Conservation (phyloP, 2,797 vertebrate species). For the Semaprochilodus insignis region DNA sequence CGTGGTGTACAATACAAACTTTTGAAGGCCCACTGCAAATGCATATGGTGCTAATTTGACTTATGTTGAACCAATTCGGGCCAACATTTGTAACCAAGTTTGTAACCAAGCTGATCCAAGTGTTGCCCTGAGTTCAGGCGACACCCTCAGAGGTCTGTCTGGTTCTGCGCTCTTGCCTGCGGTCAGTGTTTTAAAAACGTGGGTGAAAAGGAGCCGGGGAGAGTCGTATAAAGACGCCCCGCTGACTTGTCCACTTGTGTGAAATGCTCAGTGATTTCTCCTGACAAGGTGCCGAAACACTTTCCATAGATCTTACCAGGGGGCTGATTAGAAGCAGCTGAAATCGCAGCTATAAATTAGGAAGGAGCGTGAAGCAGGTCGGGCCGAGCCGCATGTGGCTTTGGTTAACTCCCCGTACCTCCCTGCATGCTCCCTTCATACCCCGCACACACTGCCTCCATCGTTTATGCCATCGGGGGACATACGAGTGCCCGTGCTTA, state of each 20-base stretch:
- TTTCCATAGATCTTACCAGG: slow-evolving; percentile 71
- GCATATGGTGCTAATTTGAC: slow-evolving; percentile 4
- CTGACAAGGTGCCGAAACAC: slow-evolving; percentile 78
- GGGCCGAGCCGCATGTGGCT: slow-evolving; percentile 69
- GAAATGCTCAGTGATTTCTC: slow-evolving; percentile 67
- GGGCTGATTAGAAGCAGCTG: slow-evolving; percentile 77
- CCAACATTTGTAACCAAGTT: slow-evolving; percentile 25
- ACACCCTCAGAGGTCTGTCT: not conserved
- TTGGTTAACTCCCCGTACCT: slow-evolving; percentile 65
- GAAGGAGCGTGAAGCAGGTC: slow-evolving; percentile 60
- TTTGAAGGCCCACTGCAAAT: not conserved
- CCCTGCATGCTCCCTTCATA: slow-evolving; percentile 31
- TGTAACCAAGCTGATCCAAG: slow-evolving; percentile 23
- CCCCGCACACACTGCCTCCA: slow-evolving; percentile 26
- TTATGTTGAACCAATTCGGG: not conserved
- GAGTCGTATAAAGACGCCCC: slow-evolving; percentile 59
- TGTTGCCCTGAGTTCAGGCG: not conserved
- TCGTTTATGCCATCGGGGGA: slow-evolving; percentile 13
- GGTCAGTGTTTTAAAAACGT: not conserved
- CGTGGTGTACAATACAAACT: not conserved
- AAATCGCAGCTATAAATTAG: slow-evolving; percentile 72
- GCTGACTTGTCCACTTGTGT: slow-evolving; percentile 65
- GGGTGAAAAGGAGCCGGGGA: slow-evolving; percentile 1
- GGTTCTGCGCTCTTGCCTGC: slow-evolving; percentile 7
- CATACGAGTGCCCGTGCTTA: not conserved